A percentile compares a stretch with the other conserved stretches of the same genome.
Evolutionary conservation across 2,797 vertebrate genomes (phyloP).

Genomic region (Vultur gryphus): DNA sequence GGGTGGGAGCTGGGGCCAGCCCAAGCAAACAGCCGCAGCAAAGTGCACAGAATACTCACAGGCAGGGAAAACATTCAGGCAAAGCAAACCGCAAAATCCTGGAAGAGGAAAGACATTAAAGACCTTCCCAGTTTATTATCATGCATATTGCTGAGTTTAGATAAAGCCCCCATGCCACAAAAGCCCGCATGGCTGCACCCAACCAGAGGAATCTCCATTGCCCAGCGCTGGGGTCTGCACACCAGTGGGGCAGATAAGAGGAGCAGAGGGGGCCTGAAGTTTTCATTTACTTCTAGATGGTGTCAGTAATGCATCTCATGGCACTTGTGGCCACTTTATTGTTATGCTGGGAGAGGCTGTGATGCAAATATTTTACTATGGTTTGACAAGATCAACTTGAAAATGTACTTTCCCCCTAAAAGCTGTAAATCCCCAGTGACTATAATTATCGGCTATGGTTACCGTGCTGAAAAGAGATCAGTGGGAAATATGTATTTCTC

Average conservation of each 20-base stretch:
- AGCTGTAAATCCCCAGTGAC: background rate
- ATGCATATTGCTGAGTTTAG: background rate
- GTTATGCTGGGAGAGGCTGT: background rate
- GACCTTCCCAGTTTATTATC: background rate
- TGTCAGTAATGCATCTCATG: background rate
- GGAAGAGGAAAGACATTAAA: background rate
- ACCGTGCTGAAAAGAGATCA: background rate
- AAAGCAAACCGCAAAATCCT: background rate
- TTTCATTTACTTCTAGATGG: background rate
- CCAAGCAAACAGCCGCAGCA: accelerated
- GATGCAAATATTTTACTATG: background rate
- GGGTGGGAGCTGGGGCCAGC: background rate
- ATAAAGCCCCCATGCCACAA: background rate
- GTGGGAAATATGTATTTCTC: background rate
- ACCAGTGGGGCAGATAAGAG: background rate
- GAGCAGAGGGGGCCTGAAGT: background rate
- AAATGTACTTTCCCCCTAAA: background rate
- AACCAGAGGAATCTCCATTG: background rate
- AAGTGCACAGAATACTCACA: accelerated
- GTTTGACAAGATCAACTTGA: background rate
- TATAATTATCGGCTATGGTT: background rate
- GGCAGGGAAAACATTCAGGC: background rate
- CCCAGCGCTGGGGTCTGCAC: background rate
- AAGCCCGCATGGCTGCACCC: background rate
- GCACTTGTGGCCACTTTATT: background rate